Evolutionary conservation across 1,140 invertebrate genomes (phyloP), one percentile per base, ranked within the genome.

Genomic region (Parapsyche elsis): DNA sequence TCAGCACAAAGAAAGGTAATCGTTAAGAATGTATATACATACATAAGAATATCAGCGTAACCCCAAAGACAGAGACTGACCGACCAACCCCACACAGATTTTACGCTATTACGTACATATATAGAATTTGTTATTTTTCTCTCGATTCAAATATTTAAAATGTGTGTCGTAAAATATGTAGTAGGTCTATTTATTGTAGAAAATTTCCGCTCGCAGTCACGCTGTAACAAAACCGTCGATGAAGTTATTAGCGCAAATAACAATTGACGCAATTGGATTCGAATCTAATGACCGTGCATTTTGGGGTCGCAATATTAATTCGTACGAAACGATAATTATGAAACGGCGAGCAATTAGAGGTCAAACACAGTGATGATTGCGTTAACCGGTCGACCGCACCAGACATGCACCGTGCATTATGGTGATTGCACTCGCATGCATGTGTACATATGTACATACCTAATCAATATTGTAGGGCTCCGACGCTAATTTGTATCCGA

Each of bases 311-410:
- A 44, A 80, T 78, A 80, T 83, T 83, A 83, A 83, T 83, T 81
- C 71, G 77, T 80, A 46, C 59, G 70, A 83, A 81, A 83, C 79
- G 79, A 83, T 83, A 83, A 81, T 83, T 77, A 81, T 78, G 78
- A 80, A 81, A 59, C 67, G 74, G 64, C 19, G 16, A 81, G 59
- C 80, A 83, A 83, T 83, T 80, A 80, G 75, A 75, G 75, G 78
- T 80, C 82, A 83, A 81, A 83, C 80, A 81, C 59, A 80, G 80
- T 45, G 76, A 81, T 80, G 80, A 83, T 83, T 81, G 80, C 46
- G 81, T 83, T 80, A 83, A 78, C 78, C 61, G 77, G 73, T 44
- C 24, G 75, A 77, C 75, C 75, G 71, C 71, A 49, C 71, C 44
- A 19, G 71, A 73, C 71, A 73, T 49, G 75, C 57, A 64, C 30